Evolutionary conservation across 2,113 vertebrate species (phyloP).

Genomic region (Oreochromis niloticus): DNA sequence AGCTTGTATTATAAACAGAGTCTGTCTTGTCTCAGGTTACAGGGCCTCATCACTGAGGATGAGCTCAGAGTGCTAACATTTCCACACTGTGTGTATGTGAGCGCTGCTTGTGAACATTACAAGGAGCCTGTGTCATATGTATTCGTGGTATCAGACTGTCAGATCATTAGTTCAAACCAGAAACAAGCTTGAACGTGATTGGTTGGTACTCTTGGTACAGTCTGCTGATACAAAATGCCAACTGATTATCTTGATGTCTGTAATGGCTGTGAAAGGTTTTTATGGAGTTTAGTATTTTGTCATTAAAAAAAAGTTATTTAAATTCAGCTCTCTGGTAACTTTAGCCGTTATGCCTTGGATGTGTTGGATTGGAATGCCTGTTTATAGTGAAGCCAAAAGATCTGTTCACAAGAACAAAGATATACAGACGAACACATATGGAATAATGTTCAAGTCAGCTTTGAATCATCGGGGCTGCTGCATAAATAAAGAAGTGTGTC

Average conservation of each 20-base stretch:
- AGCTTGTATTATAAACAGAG: neutral
- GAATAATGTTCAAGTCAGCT: neutral
- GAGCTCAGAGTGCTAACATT: conserved; percentile 42
- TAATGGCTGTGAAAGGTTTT: neutral
- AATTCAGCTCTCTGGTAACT: neutral
- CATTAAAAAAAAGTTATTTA: neutral
- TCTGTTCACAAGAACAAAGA: neutral
- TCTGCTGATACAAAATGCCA: neutral
- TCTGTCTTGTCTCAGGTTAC: conserved; percentile 5
- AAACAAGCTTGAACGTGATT: neutral
- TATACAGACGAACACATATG: neutral
- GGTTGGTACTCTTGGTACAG: neutral
- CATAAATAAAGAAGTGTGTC: conserved; percentile 21
- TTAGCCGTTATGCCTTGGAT: neutral
- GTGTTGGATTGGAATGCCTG: too few relatives aligned
- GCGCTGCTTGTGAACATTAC: neutral
- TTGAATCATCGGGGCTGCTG: neutral
- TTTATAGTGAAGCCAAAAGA: neutral
- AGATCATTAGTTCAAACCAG: neutral
- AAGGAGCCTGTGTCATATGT: conserved; percentile 31
- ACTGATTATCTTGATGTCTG: neutral
- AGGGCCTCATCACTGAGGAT: neutral
- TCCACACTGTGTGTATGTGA: neutral
- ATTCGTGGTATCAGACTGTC: neutral
- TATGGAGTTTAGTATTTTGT: neutral